phyloP scores from a whole-genome alignment of 1,140 invertebrate genomes.

The Ylistrum balloti region DNA sequence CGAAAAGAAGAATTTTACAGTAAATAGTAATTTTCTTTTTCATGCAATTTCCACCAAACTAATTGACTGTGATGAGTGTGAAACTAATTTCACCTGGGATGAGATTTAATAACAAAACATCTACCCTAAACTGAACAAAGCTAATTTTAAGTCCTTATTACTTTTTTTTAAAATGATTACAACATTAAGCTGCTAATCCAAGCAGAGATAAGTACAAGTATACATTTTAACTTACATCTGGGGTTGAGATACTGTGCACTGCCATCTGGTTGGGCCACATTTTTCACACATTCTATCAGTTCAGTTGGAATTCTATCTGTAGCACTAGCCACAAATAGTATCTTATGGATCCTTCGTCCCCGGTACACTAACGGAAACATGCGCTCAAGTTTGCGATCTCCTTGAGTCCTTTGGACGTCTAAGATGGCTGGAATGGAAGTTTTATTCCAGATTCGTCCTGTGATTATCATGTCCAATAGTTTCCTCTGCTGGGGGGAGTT shows the following conservation, averaged over 20 bases:
- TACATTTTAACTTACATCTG: slow-evolving; percentile 53
- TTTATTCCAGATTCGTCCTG: slow-evolving; percentile 54
- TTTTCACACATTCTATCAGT: slow-evolving; percentile 55
- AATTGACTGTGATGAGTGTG: too few species aligned
- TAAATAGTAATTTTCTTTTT: too few species aligned
- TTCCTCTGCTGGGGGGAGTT: slow-evolving; percentile 46
- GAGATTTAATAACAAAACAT: too few species aligned
- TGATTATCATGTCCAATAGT: slow-evolving; percentile 58
- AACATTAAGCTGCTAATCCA: too few species aligned
- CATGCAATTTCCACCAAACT: too few species aligned
- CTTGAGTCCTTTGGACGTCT: slow-evolving; percentile 50
- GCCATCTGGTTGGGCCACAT: slow-evolving; percentile 58
- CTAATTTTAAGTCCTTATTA: too few species aligned
- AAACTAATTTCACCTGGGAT: too few species aligned
- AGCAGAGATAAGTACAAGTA: too few species aligned
- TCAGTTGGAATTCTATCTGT: slow-evolving; percentile 53
- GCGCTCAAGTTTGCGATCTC: not conserved
- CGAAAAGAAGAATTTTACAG: too few species aligned
- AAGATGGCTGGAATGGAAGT: slow-evolving; percentile 57
- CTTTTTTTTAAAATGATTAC: too few species aligned
- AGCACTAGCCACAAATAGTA: slow-evolving; percentile 55
- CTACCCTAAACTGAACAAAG: too few species aligned
- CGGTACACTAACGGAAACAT: slow-evolving; percentile 52
- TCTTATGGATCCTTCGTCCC: slow-evolving; percentile 56
- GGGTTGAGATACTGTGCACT: slow-evolving; percentile 51